A percentile compares a stretch with the other conserved stretches of the same genome.
Conservation (phyloP, 2,113 vertebrate species). For the Nibea coibor region DNA sequence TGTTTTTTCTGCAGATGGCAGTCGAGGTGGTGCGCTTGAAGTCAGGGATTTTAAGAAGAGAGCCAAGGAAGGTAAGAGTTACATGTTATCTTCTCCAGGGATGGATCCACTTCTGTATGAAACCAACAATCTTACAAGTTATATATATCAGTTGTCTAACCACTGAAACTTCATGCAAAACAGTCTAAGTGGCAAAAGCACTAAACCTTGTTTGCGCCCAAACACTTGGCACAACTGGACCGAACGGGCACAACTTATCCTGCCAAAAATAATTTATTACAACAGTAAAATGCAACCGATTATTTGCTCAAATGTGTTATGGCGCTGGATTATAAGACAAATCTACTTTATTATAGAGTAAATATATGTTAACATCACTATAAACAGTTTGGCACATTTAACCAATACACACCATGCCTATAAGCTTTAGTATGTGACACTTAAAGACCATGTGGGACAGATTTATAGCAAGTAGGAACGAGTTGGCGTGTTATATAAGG, state of each 20-base stretch:
- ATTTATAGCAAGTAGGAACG: constrained; percentile 60
- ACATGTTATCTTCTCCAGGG: constrained; percentile 42
- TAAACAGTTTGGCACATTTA: constrained; percentile 13
- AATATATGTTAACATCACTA: constrained; percentile 22
- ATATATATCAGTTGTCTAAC: constrained; percentile 63
- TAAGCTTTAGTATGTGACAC: constrained; percentile 39
- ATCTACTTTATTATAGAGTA: constrained; percentile 32
- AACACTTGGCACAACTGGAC: constrained; percentile 49
- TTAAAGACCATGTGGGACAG: constrained; percentile 32
- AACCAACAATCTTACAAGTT: constrained; percentile 67
- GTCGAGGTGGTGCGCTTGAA: constrained; percentile 90
- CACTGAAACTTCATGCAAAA: constrained; percentile 48
- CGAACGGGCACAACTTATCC: constrained; percentile 25
- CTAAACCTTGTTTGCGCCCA: constrained; percentile 56
- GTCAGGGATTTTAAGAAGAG: constrained; percentile 95
- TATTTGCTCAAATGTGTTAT: constrained; percentile 35
- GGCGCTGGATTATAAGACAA: constrained; percentile 17
- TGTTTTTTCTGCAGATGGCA: constrained; percentile 85
- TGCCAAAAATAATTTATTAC: constrained; percentile 38
- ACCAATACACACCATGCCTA: constrained; percentile 8
- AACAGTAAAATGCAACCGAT: constrained; percentile 45
- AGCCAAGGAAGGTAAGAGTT: constrained; percentile 93
- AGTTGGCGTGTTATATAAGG: constrained; percentile 60
- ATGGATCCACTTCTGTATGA: constrained; percentile 48
- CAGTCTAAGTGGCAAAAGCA: constrained; percentile 52